Base-by-base conservation (phyloP, 2,113 vertebrate genomes). In the Archilochus colubris region DNA sequence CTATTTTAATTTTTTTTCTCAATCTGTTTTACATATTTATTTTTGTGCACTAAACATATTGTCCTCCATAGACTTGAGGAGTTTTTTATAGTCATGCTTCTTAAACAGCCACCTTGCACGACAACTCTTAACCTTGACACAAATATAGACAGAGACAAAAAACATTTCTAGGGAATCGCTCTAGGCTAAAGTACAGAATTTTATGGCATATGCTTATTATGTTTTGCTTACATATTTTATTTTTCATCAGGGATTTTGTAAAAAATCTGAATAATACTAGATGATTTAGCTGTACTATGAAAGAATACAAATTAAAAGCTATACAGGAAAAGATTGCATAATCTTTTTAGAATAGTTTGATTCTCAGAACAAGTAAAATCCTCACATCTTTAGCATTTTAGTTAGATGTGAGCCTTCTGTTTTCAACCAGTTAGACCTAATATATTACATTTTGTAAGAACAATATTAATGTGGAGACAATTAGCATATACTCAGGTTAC, bases 1-100 rank as follows among this genome's bases (percentile, higher is more conserved):
- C 82, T 88, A 89, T 94, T 96, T 96, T 91, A 70, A 70, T 92
- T 95, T 95, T 95, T 95, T 96, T 94, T 73, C 88, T 78, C 87
- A 97, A 96, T 95, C 96, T 94, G 70, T 88, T 95, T 92, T 95
- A 89, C 91, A 91, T 89, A 93, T 95, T 97, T 97, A 94, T 95
- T 94, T 95, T 95, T 3, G 46, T 82, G 79, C 75, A n/a, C 82
- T 89, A 88, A 94, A 74, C 75, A 94, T 74, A 94, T 73, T 95
- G 89, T 94, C 84, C 91, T 96, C 88, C 61, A 48, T 50, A 86
- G 73, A 90, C 66, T 74, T 1, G 5, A 81, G 80, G 88, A 77
- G 83, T 59, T 94, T 96, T 95, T 92, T 94, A 85, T 79, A 95
- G 84, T 57, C 38, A 30, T 63, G 54, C 55, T 86, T 82, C 87